Evolutionary conservation across 2,888 invertebrate species (phyloP), one percentile per base, ranked within the genome.

Genomic region (Pseudococcus viburni): DNA sequence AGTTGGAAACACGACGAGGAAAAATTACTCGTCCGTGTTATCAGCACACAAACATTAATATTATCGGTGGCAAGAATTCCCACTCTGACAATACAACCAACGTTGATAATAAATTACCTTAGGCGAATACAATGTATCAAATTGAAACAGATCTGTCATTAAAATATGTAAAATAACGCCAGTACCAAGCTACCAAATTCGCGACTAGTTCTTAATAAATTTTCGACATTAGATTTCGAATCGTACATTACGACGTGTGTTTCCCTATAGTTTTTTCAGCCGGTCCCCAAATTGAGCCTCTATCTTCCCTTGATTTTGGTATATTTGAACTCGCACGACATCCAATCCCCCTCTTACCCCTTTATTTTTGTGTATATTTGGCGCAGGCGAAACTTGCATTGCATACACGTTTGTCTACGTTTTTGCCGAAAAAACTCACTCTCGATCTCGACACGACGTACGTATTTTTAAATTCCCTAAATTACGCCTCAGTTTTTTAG

Each of bases 401-500:
- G 3, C 59, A 19, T 19, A 5, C 9, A 59, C 59, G 59, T 59
- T 59, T 59, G 19, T 59, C 59, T 59, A 59, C 11, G 9, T 59
- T 59, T 59, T 19, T 19, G 11, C 59, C 19, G 5, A 33, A 59
- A 59, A 59, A 59, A 59, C 19, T 59, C 11, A 59, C 9, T 55
- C 15, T 12, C 55, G 17, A 55, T 46, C 12, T 51, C 51, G 59
- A 73, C 15, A 15, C 33, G 68, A 33, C 12, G 11, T 73, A 9
- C 42, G 39, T 80, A 42, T 80, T 80, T 80, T 42, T 42, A 42
- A 42, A 80, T 80, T 80, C 17, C 42, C 80, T 80, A 39, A 42
- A 80, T 42, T 80, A 80, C 42, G 80, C 80, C 80, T 80, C 80
- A 80, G 80, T 80, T 73, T 73, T 73, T 9, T 3, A 80, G 80